phyloP scores from a whole-genome alignment of 2,797 vertebrate species.

The Dryobates pubescens region DNA sequence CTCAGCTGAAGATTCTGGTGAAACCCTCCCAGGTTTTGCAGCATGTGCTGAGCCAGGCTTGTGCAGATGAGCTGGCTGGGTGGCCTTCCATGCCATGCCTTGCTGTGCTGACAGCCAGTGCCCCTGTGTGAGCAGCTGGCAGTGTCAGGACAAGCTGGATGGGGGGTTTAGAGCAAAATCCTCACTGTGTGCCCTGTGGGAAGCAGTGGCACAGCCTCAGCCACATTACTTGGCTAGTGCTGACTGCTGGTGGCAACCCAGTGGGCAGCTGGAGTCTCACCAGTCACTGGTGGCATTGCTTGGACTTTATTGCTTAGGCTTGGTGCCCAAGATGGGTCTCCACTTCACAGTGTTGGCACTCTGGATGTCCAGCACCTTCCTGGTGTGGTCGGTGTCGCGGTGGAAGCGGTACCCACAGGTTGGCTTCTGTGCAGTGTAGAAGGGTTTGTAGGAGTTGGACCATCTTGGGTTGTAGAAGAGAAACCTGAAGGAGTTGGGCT shows the following conservation, averaged over 20 bases:
- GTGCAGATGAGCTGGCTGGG: neutral
- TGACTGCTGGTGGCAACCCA: rapidly evolving
- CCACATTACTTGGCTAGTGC: rapidly evolving
- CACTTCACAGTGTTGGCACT: slow-evolving; percentile 41
- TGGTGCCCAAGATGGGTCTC: neutral
- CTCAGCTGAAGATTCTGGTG: neutral
- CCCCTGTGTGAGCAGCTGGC: neutral
- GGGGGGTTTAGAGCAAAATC: neutral
- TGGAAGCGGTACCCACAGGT: slow-evolving; percentile 72
- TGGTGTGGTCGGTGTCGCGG: slow-evolving; percentile 48
- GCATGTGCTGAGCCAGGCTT: neutral
- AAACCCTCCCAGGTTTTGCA: neutral
- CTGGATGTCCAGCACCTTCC: slow-evolving; percentile 23
- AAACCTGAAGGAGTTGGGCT: neutral
- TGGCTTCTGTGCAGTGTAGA: slow-evolving; percentile 72
- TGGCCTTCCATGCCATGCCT: rapidly evolving
- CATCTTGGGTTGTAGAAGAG: slow-evolving; percentile 48
- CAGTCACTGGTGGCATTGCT: neutral
- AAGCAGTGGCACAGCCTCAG: neutral
- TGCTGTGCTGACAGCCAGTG: neutral
- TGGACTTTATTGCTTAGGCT: neutral
- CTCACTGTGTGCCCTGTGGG: rapidly evolving
- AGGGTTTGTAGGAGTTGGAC: slow-evolving; percentile 68
- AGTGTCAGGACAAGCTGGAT: neutral
- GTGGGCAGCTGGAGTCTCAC: rapidly evolving